These are phyloP conservation scores for Zoanthus sansibaricus DNA, from an alignment of 92 coral and sea anemone genomes.

Conservation along the genomic window DNA sequence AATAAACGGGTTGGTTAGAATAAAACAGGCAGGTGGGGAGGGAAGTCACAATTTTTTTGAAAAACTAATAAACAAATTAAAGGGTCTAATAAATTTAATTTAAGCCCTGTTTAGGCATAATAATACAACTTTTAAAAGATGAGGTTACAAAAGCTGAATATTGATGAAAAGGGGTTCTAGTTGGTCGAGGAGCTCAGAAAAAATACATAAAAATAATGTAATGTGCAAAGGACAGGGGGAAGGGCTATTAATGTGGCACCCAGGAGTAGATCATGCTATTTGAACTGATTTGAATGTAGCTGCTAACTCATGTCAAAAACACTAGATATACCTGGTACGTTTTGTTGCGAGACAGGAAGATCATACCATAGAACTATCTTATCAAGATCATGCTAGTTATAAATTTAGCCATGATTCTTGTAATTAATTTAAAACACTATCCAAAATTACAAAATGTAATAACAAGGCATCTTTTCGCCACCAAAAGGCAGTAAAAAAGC, in stretches of 20 bases:
- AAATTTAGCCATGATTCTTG: not conserved
- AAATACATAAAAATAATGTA: not conserved
- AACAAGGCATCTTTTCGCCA: conserved; percentile 14
- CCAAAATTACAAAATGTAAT: not conserved
- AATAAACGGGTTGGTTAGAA: too few relatives aligned
- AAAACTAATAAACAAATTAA: too few relatives aligned
- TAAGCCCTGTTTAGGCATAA: too few relatives aligned
- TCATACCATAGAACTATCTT: conserved; percentile 16
- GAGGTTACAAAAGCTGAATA: not conserved
- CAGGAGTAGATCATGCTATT: not conserved
- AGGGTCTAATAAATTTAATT: too few relatives aligned
- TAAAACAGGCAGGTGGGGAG: too few relatives aligned
- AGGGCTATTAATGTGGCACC: not conserved
- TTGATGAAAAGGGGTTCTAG: not conserved
- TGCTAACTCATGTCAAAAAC: not conserved
- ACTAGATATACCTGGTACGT: conserved; percentile 57
- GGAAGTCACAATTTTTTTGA: too few relatives aligned
- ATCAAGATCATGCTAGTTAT: conserved; percentile 14
- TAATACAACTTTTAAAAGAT: not conserved
- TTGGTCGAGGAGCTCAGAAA: not conserved
- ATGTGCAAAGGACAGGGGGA: not conserved
- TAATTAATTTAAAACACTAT: conserved; percentile 6
- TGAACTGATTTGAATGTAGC: not conserved
- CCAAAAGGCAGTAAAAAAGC: conserved; percentile 14
- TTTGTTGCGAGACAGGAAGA: conserved; percentile 54